Evolutionary conservation across 2,797 vertebrate genomes (phyloP).

Genomic region (Chaunax sp.): DNA sequence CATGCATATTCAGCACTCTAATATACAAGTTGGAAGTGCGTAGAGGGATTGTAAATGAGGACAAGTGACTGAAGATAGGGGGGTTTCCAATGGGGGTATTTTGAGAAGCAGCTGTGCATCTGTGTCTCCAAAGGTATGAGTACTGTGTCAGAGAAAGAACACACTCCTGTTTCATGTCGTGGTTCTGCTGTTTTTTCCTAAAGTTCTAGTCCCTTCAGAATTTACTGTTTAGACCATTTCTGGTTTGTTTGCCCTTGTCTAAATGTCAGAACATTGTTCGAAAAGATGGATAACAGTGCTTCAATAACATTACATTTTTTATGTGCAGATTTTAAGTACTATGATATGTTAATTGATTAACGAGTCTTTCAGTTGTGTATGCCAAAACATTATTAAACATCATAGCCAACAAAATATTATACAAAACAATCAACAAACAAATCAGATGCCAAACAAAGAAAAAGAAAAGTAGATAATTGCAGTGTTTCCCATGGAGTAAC

Average conservation of each 20-base stretch:
- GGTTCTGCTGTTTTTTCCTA: constrained; percentile 23
- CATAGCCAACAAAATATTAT: neutral
- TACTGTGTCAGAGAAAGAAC: constrained; percentile 54
- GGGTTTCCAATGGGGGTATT: constrained; percentile 72
- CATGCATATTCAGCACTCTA: constrained; percentile 37
- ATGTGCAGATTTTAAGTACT: no score
- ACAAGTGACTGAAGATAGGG: constrained; percentile 44
- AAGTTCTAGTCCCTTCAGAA: constrained; percentile 9
- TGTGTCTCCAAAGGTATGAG: constrained; percentile 67
- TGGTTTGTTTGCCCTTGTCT: no score
- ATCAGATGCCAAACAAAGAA: neutral
- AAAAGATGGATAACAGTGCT: no score
- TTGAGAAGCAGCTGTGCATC: constrained; percentile 77
- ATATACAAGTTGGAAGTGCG: constrained; percentile 7
- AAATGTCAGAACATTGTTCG: no score
- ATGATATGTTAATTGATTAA: no score
- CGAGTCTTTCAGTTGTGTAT: neutral
- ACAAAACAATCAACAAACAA: constrained; percentile 1
- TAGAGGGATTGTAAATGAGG: constrained; percentile 24
- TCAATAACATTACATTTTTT: no score
- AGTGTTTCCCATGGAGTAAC: no score
- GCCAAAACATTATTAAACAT: constrained; percentile 5
- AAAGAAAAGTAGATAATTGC: neutral
- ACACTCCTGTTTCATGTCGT: constrained; percentile 48
- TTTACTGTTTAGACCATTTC: neutral